Conservation (phyloP, 2,888 invertebrate genomes). For the Eristalinus aeneus region DNA sequence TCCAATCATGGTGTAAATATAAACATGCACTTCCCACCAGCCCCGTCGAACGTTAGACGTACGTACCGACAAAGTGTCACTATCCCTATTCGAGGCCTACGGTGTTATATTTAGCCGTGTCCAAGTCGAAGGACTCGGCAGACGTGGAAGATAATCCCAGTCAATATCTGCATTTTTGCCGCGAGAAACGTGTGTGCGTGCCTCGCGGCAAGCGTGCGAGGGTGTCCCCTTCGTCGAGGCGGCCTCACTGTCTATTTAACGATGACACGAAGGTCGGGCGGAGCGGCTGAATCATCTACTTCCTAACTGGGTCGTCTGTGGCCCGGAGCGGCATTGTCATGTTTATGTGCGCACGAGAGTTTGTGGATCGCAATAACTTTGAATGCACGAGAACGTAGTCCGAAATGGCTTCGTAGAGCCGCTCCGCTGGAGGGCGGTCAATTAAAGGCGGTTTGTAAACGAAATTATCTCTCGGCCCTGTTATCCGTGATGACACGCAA, state of each 20-base stretch:
- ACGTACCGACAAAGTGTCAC: background rate
- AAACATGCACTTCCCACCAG: conserved; percentile 22
- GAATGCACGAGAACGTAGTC: conserved; percentile 4
- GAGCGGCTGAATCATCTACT: conserved; percentile 19
- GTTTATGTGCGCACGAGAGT: background rate
- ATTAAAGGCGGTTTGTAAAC: conserved; percentile 3
- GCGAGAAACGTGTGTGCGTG: conserved; percentile 33
- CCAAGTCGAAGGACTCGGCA: conserved; percentile 8
- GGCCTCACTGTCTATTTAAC: conserved; percentile 1
- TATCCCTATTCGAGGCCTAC: background rate
- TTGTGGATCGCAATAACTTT: background rate
- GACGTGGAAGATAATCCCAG: conserved; percentile 8
- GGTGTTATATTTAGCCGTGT: conserved; percentile 34
- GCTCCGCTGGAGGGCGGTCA: background rate
- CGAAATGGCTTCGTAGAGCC: background rate
- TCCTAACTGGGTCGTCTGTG: conserved; percentile 15
- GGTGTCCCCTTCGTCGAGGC: background rate
- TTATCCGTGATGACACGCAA: conserved; percentile 10
- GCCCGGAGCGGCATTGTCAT: background rate
- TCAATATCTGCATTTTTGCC: conserved; percentile 24
- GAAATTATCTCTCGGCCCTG: conserved; percentile 14
- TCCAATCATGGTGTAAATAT: conserved; percentile 21
- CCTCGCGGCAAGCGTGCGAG: conserved; percentile 26
- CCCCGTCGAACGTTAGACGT: background rate
- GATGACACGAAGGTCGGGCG: conserved; percentile 9